phyloP scores from a whole-genome alignment of 2,888 invertebrate genomes.

The Eledona agricola region DNA sequence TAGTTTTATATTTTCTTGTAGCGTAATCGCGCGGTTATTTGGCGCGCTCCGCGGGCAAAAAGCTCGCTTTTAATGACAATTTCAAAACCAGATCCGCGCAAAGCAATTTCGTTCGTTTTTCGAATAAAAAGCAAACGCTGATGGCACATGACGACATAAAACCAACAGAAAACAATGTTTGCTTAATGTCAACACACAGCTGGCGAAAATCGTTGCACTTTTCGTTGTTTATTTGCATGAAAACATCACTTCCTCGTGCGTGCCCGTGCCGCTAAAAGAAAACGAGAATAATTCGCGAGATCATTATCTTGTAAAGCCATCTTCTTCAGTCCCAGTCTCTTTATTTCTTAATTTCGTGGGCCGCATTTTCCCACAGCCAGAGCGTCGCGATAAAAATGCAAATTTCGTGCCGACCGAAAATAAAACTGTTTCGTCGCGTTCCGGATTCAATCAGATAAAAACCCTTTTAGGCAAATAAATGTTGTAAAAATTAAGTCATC shows the following conservation, averaged over 20 bases:
- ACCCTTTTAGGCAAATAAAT: slow-evolving; percentile 44
- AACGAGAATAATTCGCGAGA: slow-evolving; percentile 26
- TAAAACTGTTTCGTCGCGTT: slow-evolving; percentile 30
- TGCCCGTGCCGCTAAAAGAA: slow-evolving; percentile 13
- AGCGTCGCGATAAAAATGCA: slow-evolving; percentile 34
- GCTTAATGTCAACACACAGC: slow-evolving; percentile 16
- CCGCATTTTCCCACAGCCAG: slow-evolving; percentile 27
- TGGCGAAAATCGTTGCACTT: slow-evolving; percentile 14
- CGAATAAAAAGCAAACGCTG: slow-evolving; percentile 7
- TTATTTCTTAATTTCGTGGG: slow-evolving; percentile 36
- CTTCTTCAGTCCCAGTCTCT: slow-evolving; percentile 22
- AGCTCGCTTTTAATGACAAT: neutral
- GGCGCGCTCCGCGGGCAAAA: no score
- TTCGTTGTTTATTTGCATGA: slow-evolving; percentile 22
- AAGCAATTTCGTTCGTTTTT: no score
- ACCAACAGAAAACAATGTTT: slow-evolving; percentile 12
- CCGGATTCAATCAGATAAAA: slow-evolving; percentile 42
- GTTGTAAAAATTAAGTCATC: slow-evolving; percentile 46
- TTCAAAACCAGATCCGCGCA: no score
- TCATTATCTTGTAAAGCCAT: slow-evolving; percentile 22
- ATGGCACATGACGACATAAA: slow-evolving; percentile 2
- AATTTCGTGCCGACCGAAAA: slow-evolving; percentile 25
- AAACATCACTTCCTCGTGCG: slow-evolving; percentile 20
- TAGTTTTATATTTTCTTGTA: no score
- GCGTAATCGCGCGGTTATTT: no score